Evolutionary conservation across 2,797 vertebrate genomes (phyloP).

Genomic region (Danio choprae): DNA sequence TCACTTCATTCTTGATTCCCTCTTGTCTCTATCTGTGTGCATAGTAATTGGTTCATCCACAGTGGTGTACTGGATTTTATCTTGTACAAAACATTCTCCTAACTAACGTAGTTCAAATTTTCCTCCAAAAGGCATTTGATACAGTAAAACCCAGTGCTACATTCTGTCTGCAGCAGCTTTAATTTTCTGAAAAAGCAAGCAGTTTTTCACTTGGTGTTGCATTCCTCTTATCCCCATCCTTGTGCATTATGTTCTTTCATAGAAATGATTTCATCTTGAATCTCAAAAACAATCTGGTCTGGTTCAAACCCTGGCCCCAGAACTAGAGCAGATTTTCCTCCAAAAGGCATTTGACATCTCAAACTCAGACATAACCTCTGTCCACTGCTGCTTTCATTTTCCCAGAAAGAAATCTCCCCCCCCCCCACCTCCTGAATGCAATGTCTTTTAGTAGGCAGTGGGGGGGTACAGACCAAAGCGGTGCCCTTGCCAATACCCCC

Average conservation of each 20-base stretch:
- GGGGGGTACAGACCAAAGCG: slow-evolving; percentile 55
- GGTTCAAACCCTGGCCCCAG: background rate
- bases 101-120: slow-evolving; percentile 56
- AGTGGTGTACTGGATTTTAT: background rate
- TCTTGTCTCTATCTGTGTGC: background rate
- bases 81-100: background rate
- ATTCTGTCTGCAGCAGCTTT: slow-evolving; percentile 67
- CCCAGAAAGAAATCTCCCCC: slow-evolving; percentile 66
- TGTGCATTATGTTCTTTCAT: background rate
- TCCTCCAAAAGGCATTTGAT: slow-evolving; percentile 18
- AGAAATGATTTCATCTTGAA: slow-evolving; percentile 1
- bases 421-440: slow-evolving; percentile 63
- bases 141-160: slow-evolving; percentile 11
- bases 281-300: slow-evolving; percentile 18
- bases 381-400: slow-evolving; percentile 69
- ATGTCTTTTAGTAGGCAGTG: slow-evolving; percentile 70
- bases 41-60: background rate
- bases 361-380: slow-evolving; percentile 47
- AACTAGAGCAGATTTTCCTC: slow-evolving; percentile 60
- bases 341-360: slow-evolving; percentile 35
- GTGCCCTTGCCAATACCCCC: slow-evolving; percentile 40
- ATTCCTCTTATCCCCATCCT: background rate
- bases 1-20: slow-evolving; percentile 48
- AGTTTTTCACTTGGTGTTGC: background rate
- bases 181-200: slow-evolving; percentile 66